A percentile compares a stretch with the other conserved stretches of the same genome.
Conservation (phyloP, 1,140 invertebrate genomes). For the Sinonovacula constricta region DNA sequence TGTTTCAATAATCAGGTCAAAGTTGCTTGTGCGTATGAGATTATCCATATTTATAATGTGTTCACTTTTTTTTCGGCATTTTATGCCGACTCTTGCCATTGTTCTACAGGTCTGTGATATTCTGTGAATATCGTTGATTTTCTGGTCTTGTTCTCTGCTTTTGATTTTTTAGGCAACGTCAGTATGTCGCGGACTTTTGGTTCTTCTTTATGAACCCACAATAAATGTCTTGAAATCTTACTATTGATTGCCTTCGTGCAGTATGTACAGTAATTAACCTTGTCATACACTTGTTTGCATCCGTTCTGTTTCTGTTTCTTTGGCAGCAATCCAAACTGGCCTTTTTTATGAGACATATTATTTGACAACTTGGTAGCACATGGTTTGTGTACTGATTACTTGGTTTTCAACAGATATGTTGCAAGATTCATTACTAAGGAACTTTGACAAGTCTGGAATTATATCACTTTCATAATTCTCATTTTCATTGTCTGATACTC, state of each 20-base stretch:
- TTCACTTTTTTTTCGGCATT: constrained; percentile 5
- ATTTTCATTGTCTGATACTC: too few species aligned
- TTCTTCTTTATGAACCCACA: constrained; percentile 7
- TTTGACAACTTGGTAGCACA: too few species aligned
- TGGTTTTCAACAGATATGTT: too few species aligned
- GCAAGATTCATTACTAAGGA: too few species aligned
- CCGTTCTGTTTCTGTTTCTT: neutral
- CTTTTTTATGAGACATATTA: too few species aligned
- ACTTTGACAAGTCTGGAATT: too few species aligned
- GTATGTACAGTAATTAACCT: constrained; percentile 9
- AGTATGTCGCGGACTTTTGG: neutral
- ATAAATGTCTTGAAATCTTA: constrained; percentile 11
- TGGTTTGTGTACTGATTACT: too few species aligned
- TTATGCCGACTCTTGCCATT: constrained; percentile 19
- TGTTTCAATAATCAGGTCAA: constrained; percentile 23
- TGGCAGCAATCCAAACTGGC: neutral
- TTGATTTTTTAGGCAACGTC: neutral
- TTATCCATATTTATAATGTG: neutral
- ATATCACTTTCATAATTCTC: too few species aligned
- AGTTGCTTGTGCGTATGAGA: neutral
- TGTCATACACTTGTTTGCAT: constrained; percentile 19
- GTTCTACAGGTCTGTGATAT: constrained; percentile 16
- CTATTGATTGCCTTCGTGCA: constrained; percentile 2
- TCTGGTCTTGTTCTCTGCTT: constrained; percentile 12
- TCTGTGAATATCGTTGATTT: constrained; percentile 23